Percentiles rank a stretch among this genome's conserved stretches.
These are phyloP conservation scores for Porites cylindrica DNA, from an alignment of 92 coral and sea anemone genomes.

Conservation along the genomic window DNA sequence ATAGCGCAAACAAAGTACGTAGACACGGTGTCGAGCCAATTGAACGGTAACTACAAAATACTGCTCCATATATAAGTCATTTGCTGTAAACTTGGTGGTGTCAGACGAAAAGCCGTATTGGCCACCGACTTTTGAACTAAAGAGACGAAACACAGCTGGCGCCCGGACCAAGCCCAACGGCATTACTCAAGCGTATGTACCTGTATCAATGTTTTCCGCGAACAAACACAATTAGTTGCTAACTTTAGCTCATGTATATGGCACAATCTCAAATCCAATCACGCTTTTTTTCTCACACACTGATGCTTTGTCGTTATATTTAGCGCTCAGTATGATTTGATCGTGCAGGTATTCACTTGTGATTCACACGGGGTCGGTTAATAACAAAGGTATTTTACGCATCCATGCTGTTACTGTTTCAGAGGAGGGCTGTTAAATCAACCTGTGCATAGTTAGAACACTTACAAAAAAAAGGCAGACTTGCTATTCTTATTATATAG, in stretches of 20 bases:
- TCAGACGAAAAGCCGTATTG: background rate
- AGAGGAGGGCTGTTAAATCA: background rate
- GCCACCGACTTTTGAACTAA: background rate
- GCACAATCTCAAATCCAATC: background rate
- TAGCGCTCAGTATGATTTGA: background rate
- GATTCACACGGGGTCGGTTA: background rate
- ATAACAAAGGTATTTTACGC: conserved; percentile 10
- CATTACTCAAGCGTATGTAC: background rate
- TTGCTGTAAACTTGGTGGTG: background rate
- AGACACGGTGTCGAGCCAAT: conserved; percentile 34
- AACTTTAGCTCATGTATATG: background rate
- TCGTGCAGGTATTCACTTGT: background rate
- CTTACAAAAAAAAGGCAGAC: too few relatives aligned
- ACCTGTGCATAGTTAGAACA: too few relatives aligned
- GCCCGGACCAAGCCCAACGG: background rate
- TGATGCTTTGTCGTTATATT: background rate
- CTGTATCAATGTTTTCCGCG: background rate
- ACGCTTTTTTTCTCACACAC: background rate
- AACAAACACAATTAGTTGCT: background rate
- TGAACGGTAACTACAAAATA: background rate
- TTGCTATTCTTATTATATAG: background rate
- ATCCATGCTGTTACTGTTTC: background rate
- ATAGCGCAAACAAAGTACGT: conserved; percentile 3
- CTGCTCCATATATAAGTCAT: too few relatives aligned
- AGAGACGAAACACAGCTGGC: background rate